Evolutionary conservation across 2,797 vertebrate genomes (phyloP).

Genomic region (Gambelia wislizenii): DNA sequence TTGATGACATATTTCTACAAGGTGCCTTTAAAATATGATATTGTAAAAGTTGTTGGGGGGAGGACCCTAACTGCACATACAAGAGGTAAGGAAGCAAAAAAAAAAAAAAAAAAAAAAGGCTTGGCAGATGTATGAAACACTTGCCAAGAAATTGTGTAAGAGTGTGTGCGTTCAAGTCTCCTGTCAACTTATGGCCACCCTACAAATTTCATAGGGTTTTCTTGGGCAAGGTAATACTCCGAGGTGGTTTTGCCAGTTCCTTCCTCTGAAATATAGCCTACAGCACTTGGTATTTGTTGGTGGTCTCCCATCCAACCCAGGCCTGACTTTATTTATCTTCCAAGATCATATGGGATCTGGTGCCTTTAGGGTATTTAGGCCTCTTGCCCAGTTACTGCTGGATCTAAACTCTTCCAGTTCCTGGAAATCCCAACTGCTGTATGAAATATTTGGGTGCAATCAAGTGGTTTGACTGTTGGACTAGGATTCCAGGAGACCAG

Average conservation of each 20-base stretch:
- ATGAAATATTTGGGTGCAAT: constrained; percentile 53
- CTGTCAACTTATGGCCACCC: no score
- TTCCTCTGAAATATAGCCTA: no score
- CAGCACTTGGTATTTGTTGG: no score
- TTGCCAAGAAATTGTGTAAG: constrained; percentile 29
- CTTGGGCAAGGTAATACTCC: no score
- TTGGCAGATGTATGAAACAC: constrained; percentile 53
- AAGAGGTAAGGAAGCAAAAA: accelerated
- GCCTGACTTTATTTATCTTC: no score
- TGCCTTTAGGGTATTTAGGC: no score
- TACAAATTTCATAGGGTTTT: no score
- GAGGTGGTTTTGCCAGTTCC: no score
- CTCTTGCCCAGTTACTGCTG: constrained; percentile 30
- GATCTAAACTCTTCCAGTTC: constrained; percentile 25
- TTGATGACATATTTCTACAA: neutral
- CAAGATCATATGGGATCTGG: no score
- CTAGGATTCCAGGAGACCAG: neutral
- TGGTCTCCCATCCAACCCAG: no score
- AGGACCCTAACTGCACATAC: accelerated
- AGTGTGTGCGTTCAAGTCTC: no score
- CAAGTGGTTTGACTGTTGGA: neutral
- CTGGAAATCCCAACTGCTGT: constrained; percentile 49
- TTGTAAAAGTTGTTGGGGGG: neutral
- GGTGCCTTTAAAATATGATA: neutral
- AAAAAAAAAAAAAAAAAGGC: neutral